phyloP scores from a whole-genome alignment of 2,888 invertebrate genomes.

The Thera britannica region DNA sequence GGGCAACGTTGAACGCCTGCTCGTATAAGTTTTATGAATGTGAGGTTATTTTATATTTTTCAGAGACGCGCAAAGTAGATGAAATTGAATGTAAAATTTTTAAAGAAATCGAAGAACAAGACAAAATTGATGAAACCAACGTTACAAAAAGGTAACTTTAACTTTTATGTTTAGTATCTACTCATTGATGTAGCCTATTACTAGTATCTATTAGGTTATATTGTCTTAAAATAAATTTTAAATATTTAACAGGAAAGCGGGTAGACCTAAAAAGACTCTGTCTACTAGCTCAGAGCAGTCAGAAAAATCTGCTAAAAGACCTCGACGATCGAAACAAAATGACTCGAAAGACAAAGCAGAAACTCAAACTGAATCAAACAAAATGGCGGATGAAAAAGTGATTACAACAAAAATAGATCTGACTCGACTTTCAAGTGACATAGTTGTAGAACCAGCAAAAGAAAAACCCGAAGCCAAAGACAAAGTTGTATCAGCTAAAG shows the following conservation, averaged over 20 bases:
- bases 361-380: background rate
- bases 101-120: slow-evolving; percentile 65
- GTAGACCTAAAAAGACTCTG: slow-evolving; percentile 20
- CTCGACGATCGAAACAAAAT: slow-evolving; percentile 5
- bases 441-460: background rate
- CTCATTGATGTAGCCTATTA: no score
- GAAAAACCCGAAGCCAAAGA: background rate
- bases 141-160: slow-evolving; percentile 59
- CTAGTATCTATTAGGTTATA: background rate
- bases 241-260: slow-evolving; percentile 20
- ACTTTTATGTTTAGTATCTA: background rate
- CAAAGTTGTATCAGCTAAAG: background rate
- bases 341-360: slow-evolving; percentile 7
- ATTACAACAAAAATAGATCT: background rate
- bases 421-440: background rate
- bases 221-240: background rate
- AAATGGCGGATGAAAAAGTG: background rate
- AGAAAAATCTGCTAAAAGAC: slow-evolving; percentile 15
- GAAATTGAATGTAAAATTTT: slow-evolving; percentile 70
- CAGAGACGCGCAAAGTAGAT: slow-evolving; percentile 63
- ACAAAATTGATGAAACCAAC: slow-evolving; percentile 51
- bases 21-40: background rate
- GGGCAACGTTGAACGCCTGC: no score
- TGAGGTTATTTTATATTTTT: slow-evolving; percentile 25
- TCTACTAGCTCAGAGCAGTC: slow-evolving; percentile 24